phyloP scores from a whole-genome alignment of 2,888 invertebrate species.

The Mythimna lalbum region DNA sequence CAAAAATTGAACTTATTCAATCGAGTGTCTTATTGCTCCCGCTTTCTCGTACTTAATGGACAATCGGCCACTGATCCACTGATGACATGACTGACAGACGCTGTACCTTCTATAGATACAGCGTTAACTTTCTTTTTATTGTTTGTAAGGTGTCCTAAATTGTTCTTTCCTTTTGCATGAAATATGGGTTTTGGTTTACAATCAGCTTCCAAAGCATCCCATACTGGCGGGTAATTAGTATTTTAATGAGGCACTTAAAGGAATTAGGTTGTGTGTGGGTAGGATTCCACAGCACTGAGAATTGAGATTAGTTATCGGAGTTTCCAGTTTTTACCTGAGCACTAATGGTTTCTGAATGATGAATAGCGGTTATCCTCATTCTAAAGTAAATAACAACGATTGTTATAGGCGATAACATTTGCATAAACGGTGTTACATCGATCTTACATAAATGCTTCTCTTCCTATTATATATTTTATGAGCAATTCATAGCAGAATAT shows the following conservation, averaged over 20 bases:
- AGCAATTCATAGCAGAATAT: slow-evolving; percentile 1
- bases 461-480: slow-evolving; percentile 34
- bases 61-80: slow-evolving; percentile 53
- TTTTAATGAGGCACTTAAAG: slow-evolving; percentile 47
- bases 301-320: slow-evolving; percentile 27
- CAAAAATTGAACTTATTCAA: slow-evolving; percentile 77
- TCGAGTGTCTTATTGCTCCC: slow-evolving; percentile 74
- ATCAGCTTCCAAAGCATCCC: slow-evolving; percentile 27
- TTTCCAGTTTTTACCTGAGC: slow-evolving; percentile 48
- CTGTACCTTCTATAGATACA: slow-evolving; percentile 19
- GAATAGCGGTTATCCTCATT: slow-evolving; percentile 26
- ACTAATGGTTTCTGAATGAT: slow-evolving; percentile 6
- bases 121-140: slow-evolving; percentile 24
- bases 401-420: slow-evolving; percentile 43
- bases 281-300: slow-evolving; percentile 35
- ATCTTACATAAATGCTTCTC: slow-evolving; percentile 40
- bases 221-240: slow-evolving; percentile 37
- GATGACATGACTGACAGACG: slow-evolving; percentile 45
- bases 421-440: slow-evolving; percentile 43
- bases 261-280: slow-evolving; percentile 43
- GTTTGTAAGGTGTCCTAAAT: slow-evolving; percentile 20
- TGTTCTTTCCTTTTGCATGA: slow-evolving; percentile 4
- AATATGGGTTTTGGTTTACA: slow-evolving; percentile 37
- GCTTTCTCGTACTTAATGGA: slow-evolving; percentile 71
- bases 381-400: slow-evolving; percentile 29